These are phyloP conservation scores for Engraulis encrasicolus DNA, from an alignment of 2,113 vertebrate genomes.

Conservation along the genomic window DNA sequence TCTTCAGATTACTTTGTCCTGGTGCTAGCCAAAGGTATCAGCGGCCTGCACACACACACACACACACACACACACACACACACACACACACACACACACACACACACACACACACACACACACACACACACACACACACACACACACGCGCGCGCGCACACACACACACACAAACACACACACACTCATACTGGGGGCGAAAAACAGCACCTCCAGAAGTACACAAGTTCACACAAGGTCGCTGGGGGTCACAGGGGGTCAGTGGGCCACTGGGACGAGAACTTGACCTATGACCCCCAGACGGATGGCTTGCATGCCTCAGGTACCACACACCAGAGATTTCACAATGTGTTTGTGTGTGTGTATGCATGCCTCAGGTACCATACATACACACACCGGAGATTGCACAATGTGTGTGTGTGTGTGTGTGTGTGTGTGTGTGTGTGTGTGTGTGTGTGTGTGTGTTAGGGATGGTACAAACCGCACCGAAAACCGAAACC, in stretches of 20 bases:
- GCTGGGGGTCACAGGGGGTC: too few relatives aligned
- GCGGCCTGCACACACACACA: background rate
- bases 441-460: background rate
- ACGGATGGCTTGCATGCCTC: background rate
- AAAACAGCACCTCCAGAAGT: background rate
- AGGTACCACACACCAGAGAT: background rate
- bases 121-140: background rate
- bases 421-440: background rate
- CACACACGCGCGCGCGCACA: background rate
- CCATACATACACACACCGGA: background rate
- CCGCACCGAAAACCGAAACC: too few relatives aligned
- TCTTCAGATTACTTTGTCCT: too few relatives aligned
- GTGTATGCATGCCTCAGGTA: background rate
- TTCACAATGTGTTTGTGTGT: too few relatives aligned
- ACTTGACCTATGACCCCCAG: background rate
- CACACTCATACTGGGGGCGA: background rate
- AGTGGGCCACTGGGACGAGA: background rate
- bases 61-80: background rate
- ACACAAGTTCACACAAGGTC: too few relatives aligned
- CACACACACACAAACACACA: background rate
- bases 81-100: background rate
- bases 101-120: background rate
- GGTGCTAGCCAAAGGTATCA: too few relatives aligned
- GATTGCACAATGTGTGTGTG: background rate
- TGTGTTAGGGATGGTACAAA: too few relatives aligned